Evolutionary conservation across 2,888 invertebrate species (phyloP).

Genomic region (Anarsia innoxiella): DNA sequence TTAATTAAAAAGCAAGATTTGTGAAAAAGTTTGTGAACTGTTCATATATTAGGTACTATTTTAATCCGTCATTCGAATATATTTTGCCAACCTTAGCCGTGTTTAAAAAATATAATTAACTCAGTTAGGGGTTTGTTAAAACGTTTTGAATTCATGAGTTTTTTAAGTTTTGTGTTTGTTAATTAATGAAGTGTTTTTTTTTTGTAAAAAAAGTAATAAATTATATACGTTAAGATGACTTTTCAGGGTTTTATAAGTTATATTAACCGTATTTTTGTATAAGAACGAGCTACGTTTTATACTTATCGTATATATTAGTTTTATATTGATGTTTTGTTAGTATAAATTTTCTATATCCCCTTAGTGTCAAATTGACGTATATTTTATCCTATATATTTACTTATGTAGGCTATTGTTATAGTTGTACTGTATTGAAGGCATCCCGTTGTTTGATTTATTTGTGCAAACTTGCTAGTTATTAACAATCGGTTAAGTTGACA

Average conservation of each 20-base stretch:
- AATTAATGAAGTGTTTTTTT: too few species aligned
- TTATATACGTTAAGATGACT: slow-evolving; percentile 29
- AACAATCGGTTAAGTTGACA: slow-evolving; percentile 54
- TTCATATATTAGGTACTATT: too few species aligned
- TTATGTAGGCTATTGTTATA: slow-evolving; percentile 69
- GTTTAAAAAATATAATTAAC: too few species aligned
- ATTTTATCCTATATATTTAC: slow-evolving; percentile 43
- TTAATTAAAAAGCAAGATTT: slow-evolving; percentile 46
- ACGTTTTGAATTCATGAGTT: too few species aligned
- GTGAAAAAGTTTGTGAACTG: slow-evolving; percentile 52
- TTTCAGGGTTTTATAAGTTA: slow-evolving; percentile 13
- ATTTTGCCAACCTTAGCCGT: too few species aligned
- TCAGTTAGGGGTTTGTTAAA: too few species aligned
- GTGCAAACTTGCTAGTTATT: slow-evolving; percentile 62
- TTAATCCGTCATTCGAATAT: too few species aligned
- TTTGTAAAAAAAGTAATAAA: slow-evolving; percentile 23
- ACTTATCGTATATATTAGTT: neutral
- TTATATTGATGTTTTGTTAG: neutral
- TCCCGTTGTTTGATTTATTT: slow-evolving; percentile 60
- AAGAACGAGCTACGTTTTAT: neutral
- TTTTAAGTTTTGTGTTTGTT: too few species aligned
- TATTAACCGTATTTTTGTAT: too few species aligned
- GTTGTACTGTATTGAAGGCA: slow-evolving; percentile 75
- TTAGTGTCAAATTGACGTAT: slow-evolving; percentile 39
- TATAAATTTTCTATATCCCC: slow-evolving; percentile 15